These are phyloP conservation scores for Portevinia maculata DNA, from an alignment of 2,888 invertebrate genomes.

Conservation along the genomic window DNA sequence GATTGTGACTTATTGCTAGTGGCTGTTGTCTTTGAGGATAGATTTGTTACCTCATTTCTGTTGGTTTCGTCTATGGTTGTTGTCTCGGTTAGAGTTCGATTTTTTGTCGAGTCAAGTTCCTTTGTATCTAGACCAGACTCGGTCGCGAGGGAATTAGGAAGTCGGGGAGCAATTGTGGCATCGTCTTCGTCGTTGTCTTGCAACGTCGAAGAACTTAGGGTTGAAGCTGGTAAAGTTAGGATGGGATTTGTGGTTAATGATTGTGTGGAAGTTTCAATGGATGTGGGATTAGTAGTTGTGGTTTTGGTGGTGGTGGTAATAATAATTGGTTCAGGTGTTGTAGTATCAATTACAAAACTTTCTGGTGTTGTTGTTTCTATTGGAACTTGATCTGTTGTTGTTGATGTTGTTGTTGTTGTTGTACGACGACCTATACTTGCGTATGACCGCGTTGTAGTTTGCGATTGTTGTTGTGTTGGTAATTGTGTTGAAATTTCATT, in stretches of 20 bases:
- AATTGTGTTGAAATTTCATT: constrained; percentile 78
- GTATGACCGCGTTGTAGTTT: constrained; percentile 80
- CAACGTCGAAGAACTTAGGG: constrained; percentile 45
- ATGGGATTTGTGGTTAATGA: constrained; percentile 75
- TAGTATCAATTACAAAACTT: constrained; percentile 76
- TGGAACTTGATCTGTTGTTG: constrained; percentile 73
- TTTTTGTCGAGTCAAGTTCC: constrained; percentile 66
- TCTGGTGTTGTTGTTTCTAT: constrained; percentile 71
- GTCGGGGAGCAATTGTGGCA: constrained; percentile 55
- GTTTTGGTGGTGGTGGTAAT: constrained; percentile 77
- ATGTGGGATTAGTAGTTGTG: constrained; percentile 75
- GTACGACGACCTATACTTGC: constrained; percentile 81
- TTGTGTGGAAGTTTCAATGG: constrained; percentile 69
- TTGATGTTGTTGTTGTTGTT: constrained; percentile 77
- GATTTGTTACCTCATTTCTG: constrained; percentile 74
- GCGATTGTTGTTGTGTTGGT: constrained; percentile 78
- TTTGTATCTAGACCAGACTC: constrained; percentile 77
- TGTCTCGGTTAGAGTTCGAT: constrained; percentile 72
- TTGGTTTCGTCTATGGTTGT: constrained; percentile 74
- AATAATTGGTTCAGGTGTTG: constrained; percentile 79
- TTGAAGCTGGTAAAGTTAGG: constrained; percentile 60
- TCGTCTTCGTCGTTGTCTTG: constrained; percentile 47
- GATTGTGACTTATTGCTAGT: constrained; percentile 75
- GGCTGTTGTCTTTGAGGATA: constrained; percentile 58
- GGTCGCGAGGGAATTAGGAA: constrained; percentile 53